Evolutionary conservation across 2,888 invertebrate genomes (phyloP).

Genomic region (Drosophila barbarae): DNA sequence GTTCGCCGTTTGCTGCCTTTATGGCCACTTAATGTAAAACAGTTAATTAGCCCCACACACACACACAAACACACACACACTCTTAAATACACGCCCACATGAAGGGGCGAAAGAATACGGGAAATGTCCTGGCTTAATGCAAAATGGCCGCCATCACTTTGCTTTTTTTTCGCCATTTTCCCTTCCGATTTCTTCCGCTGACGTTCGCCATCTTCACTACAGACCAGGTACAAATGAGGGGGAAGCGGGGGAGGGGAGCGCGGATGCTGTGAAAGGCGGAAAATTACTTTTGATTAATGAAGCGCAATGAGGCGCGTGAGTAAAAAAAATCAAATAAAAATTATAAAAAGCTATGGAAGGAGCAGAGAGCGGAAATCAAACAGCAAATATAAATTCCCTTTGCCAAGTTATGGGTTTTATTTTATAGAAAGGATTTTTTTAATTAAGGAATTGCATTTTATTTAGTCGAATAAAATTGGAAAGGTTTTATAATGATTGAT

Average conservation of each 20-base stretch:
- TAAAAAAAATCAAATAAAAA: constrained; percentile 40
- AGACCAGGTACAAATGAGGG: constrained; percentile 47
- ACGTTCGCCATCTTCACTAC: constrained; percentile 58
- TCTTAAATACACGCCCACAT: neutral
- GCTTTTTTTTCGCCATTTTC: constrained; percentile 26
- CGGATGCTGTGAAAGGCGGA: constrained; percentile 43
- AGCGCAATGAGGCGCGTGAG: constrained; percentile 53
- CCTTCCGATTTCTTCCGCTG: constrained; percentile 40
- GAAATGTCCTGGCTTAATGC: constrained; percentile 49
- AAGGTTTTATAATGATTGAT: too few species aligned
- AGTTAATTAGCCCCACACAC: constrained; percentile 66
- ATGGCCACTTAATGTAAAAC: constrained; percentile 74
- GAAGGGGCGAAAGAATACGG: constrained; percentile 17
- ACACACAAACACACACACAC: constrained; percentile 32
- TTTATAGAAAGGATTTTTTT: neutral
- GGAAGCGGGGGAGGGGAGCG: neutral
- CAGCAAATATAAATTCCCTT: constrained; percentile 35
- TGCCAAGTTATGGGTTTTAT: neutral
- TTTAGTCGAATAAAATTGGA: neutral
- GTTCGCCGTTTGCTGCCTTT: constrained; percentile 52
- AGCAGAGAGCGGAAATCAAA: constrained; percentile 11
- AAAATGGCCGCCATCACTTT: constrained; percentile 64
- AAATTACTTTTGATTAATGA: constrained; percentile 75
- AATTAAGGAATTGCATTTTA: neutral
- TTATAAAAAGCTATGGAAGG: constrained; percentile 39